Evolutionary conservation across 2,888 invertebrate genomes (phyloP), one percentile per base, ranked within the genome.

Genomic region (Tetheella fluctuosa): DNA sequence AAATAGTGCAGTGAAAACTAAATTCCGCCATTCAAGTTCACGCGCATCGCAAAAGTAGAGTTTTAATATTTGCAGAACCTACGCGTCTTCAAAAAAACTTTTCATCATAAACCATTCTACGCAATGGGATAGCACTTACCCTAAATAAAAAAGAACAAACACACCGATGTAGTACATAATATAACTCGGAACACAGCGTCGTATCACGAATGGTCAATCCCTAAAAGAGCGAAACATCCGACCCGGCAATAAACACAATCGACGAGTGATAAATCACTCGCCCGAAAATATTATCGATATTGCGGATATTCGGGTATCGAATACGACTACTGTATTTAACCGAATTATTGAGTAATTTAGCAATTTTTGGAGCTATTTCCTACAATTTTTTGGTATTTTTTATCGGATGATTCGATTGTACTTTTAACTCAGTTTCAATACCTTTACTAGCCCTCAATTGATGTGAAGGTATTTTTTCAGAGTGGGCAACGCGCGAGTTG

Each of bases 191-290:
- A 20, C 2, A 48, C 48, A 20, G 8, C 34, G 13, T 34, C 34
- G 13, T 20, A 20, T 48, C 48, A 39, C 39, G 10, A 48, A n/a
- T n/a, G 48, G 20, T 48, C 20, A 48, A 48, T 48, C 20, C 48
- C 20, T 10, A 48, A 48, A 39, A 15, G 39, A 39, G 39, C 39
- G 48, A 20, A 48, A 48, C 48, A 48, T 48, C 48, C 48, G 48
- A 20, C 6, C 39, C n/a, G 20, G 48, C 48, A 20, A 48, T 48
- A 48, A 48, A 48, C 48, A 48, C 48, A 17, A 48, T 48, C 48
- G 48, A 48, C 48, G 48, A 48, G 20, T 20, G 20, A 48, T 48
- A 48, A 48, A 48, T 48, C 48, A 20, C 48, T 48, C 48, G 48
- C 20, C 2, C 48, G 17, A 48, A 20, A 7, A 48, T 48, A 20